Conservation (phyloP, 2,888 invertebrate species). For the Drosophila cracens region DNA sequence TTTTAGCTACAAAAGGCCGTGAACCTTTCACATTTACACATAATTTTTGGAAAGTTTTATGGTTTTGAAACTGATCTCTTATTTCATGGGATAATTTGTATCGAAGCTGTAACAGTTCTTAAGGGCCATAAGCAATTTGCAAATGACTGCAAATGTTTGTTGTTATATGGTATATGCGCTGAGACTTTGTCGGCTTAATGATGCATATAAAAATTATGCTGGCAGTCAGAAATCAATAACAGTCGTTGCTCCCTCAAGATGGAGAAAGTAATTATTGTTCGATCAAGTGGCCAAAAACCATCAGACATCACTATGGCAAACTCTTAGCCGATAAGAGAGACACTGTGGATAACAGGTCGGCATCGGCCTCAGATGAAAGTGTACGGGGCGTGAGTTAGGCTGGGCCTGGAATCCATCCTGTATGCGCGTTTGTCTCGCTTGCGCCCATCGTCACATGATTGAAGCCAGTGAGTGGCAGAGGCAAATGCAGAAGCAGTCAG, state of each 20-base stretch:
- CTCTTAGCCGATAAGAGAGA: conserved; percentile 62
- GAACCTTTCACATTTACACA: conserved; percentile 76
- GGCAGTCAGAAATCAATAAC: conserved; percentile 76
- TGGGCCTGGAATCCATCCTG: conserved; percentile 47
- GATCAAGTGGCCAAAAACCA: conserved; percentile 59
- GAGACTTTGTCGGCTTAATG: conserved; percentile 68
- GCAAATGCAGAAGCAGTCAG: conserved; percentile 75
- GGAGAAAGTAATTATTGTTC: conserved; percentile 76
- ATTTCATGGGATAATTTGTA: conserved; percentile 43
- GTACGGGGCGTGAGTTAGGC: conserved; percentile 53
- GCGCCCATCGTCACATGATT: conserved; percentile 74
- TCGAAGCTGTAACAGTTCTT: conserved; percentile 30
- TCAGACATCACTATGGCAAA: conserved; percentile 13
- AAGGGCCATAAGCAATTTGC: conserved; percentile 65
- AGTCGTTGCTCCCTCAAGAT: conserved; percentile 54
- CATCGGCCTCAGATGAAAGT: conserved; percentile 65
- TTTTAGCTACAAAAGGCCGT: conserved; percentile 24
- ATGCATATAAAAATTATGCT: conserved; percentile 72
- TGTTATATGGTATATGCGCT: conserved; percentile 27
- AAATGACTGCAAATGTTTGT: conserved; percentile 56
- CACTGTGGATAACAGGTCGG: conserved; percentile 42
- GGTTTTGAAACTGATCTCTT: conserved; percentile 57
- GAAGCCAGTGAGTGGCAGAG: conserved; percentile 49
- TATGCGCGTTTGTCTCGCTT: conserved; percentile 52
- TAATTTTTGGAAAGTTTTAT: conserved; percentile 67